A percentile compares a stretch with the other conserved stretches of the same genome.
phyloP scores from a whole-genome alignment of 92 coral and sea anemone species.

The Pocillopora meandrina region DNA sequence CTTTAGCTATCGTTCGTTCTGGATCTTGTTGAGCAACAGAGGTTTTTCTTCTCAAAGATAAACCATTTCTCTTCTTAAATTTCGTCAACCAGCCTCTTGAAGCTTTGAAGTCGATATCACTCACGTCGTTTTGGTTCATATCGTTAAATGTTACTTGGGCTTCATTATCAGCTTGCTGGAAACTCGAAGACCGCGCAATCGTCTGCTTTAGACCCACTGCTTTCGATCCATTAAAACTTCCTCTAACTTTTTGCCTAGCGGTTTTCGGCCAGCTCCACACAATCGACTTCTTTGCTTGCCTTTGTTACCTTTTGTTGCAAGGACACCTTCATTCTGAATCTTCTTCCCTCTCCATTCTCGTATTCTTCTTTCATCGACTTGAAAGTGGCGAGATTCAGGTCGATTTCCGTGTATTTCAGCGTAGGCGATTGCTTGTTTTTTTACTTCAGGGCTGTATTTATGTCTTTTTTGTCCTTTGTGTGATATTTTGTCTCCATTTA shows the following conservation, averaged over 20 bases:
- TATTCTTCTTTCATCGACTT: conserved; percentile 51
- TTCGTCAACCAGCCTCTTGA: conserved; percentile 74
- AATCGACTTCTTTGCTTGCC: conserved; percentile 58
- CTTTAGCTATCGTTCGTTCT: conserved; percentile 72
- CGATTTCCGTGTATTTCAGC: conserved; percentile 72
- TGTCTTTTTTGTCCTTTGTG: conserved; percentile 55
- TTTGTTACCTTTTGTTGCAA: conserved; percentile 33
- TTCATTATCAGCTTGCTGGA: conserved; percentile 25
- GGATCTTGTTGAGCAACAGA: conserved; percentile 44
- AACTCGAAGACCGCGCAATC: conserved; percentile 53
- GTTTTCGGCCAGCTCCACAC: conserved; percentile 63
- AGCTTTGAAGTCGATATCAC: conserved; percentile 58
- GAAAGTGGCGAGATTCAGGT: conserved; percentile 68
- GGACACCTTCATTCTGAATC: conserved; percentile 37
- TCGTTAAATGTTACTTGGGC: conserved; percentile 46
- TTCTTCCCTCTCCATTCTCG: conserved; percentile 49
- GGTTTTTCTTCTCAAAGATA: conserved; percentile 76
- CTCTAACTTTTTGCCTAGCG: conserved; percentile 45
- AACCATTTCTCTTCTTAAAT: conserved; percentile 64
- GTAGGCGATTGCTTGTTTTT: conserved; percentile 66
- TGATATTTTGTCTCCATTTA: conserved; percentile 42
- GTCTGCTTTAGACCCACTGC: too few species aligned
- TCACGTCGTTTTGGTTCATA: conserved; percentile 19
- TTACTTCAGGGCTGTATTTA: conserved; percentile 62
- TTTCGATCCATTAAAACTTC: too few species aligned